Conservation (phyloP, 92 coral and sea anemone genomes). For the Metridium senile region DNA sequence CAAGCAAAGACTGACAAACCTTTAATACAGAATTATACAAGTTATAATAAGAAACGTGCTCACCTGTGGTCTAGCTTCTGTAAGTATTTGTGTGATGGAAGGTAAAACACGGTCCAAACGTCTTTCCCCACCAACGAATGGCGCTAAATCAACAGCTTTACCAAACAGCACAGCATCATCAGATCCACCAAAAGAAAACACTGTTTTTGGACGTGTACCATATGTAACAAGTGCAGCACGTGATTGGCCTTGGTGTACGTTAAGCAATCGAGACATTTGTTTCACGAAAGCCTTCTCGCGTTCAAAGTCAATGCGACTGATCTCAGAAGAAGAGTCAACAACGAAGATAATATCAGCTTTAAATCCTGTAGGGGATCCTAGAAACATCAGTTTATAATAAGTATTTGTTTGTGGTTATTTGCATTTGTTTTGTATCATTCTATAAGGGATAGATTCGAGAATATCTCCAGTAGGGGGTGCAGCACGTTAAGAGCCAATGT, state of each 20-base stretch:
- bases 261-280: constrained; percentile 47
- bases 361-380: constrained; percentile 38
- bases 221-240: constrained; percentile 64
- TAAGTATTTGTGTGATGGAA: constrained; percentile 33
- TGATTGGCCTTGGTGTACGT: constrained; percentile 52
- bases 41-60: neutral
- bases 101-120: constrained; percentile 60
- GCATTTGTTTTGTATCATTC: no score
- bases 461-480: no score
- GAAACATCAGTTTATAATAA: neutral
- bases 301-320: constrained; percentile 37
- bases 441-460: no score
- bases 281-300: constrained; percentile 62
- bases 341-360: constrained; percentile 66
- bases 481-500: no score
- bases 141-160: constrained; percentile 44
- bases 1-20: no score
- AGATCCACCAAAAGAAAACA: constrained; percentile 39
- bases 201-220: constrained; percentile 41
- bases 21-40: no score
- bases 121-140: constrained; percentile 62
- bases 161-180: constrained; percentile 7
- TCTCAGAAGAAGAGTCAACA: constrained; percentile 71
- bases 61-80: constrained; percentile 41
- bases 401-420: no score